Conservation (phyloP, 2,113 vertebrate genomes). For the Ovibos moschatus region DNA sequence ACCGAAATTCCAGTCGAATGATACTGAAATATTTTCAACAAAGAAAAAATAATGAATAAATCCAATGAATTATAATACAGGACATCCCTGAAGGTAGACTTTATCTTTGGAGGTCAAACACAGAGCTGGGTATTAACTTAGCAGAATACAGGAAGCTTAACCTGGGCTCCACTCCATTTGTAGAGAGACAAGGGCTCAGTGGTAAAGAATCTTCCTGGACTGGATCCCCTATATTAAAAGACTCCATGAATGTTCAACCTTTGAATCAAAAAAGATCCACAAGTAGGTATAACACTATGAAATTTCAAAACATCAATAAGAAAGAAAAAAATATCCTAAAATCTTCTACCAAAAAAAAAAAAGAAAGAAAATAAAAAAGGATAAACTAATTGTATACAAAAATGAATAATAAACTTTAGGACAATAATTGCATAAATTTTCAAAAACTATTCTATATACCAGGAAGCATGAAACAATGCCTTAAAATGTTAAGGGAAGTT, state of each 20-base stretch:
- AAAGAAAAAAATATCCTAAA: neutral
- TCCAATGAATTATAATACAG: neutral
- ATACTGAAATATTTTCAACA: neutral
- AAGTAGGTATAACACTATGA: neutral
- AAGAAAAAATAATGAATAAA: neutral
- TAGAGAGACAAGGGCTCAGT: neutral
- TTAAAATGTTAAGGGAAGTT: neutral
- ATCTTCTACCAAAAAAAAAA: neutral
- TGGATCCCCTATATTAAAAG: neutral
- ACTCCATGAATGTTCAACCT: neutral
- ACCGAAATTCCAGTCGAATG: neutral
- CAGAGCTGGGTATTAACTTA: neutral
- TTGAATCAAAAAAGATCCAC: neutral
- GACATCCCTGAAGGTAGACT: neutral
- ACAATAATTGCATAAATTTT: neutral
- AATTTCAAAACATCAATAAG: neutral
- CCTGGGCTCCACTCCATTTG: neutral
- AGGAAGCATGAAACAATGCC: neutral
- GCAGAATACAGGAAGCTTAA: neutral
- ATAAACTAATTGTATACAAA: neutral
- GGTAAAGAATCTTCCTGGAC: neutral
- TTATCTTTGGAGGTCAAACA: neutral
- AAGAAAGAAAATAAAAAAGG: neutral
- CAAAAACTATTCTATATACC: neutral
- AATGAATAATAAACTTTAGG: neutral